phyloP scores from a whole-genome alignment of 2,113 vertebrate species.

The Beaufortia kweichowensis region DNA sequence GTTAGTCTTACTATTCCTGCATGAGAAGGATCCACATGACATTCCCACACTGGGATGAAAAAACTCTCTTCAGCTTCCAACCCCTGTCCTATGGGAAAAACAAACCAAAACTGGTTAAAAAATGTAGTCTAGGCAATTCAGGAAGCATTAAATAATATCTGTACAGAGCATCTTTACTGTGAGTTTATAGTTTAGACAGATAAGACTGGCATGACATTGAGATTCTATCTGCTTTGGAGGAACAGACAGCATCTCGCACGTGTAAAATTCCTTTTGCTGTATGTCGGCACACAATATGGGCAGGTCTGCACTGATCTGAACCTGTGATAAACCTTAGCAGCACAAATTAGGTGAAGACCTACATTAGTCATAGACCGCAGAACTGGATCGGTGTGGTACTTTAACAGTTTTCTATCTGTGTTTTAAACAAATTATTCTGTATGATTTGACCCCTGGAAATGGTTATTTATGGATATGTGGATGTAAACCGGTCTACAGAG shows the following conservation, averaged over 20 bases:
- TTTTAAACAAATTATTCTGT: not conserved
- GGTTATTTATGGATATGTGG: slow-evolving; percentile 8
- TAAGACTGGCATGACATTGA: not conserved
- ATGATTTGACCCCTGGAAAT: not conserved
- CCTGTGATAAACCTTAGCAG: not conserved
- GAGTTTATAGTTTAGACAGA: not conserved
- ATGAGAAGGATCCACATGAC: not conserved
- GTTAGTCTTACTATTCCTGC: not conserved
- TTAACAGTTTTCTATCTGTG: no score
- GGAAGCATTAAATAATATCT: not conserved
- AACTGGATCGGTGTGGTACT: no score
- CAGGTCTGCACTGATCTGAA: not conserved
- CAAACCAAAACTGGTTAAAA: not conserved
- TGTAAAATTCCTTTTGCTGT: slow-evolving; percentile 20
- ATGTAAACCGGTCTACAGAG: not conserved
- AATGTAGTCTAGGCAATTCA: not conserved
- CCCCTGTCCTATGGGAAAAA: not conserved
- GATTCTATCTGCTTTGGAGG: not conserved
- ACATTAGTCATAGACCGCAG: not conserved
- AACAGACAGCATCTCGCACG: not conserved
- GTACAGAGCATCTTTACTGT: not conserved
- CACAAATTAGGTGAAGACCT: not conserved
- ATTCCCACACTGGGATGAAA: not conserved
- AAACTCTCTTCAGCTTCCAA: not conserved
- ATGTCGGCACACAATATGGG: not conserved